Conservation (phyloP, 1,140 invertebrate genomes). For the Hypsibius dujardini region DNA sequence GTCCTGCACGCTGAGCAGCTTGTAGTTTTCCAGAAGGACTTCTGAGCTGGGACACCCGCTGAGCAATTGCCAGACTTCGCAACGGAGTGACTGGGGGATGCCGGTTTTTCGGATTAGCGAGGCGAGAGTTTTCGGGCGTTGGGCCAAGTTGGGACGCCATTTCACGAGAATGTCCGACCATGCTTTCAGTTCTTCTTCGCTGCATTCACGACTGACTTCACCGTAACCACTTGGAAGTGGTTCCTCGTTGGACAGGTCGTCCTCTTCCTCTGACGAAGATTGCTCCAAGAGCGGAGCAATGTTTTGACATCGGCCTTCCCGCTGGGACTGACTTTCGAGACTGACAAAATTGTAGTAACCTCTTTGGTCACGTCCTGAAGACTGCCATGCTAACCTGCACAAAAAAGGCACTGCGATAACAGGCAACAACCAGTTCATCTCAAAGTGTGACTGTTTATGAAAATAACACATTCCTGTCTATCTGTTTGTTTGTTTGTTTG, state of each 20-base stretch:
- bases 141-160: slow-evolving; percentile 48
- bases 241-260: slow-evolving; percentile 50
- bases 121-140: slow-evolving; percentile 52
- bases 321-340: slow-evolving; percentile 63
- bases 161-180: slow-evolving; percentile 75
- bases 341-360: slow-evolving; percentile 54
- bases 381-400: slow-evolving; percentile 81
- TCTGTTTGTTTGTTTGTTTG: too few relatives aligned
- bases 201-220: slow-evolving; percentile 84
- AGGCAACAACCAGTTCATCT: too few relatives aligned
- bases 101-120: slow-evolving; percentile 57
- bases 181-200: slow-evolving; percentile 67
- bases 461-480: too few relatives aligned
- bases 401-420: slow-evolving; percentile 77
- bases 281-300: slow-evolving; percentile 40
- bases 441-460: too few relatives aligned
- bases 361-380: slow-evolving; percentile 42
- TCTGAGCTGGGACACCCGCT: slow-evolving; percentile 62
- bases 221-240: slow-evolving; percentile 87
- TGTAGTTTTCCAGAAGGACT: slow-evolving; percentile 74
- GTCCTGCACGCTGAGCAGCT: slow-evolving; percentile 62
- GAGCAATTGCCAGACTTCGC: slow-evolving; percentile 90
- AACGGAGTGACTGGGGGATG: slow-evolving; percentile 77
- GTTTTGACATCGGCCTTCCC: slow-evolving; percentile 55
- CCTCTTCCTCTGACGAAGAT: slow-evolving; percentile 20